Evolutionary conservation across 2,888 invertebrate species (phyloP).

Genomic region (Parnassius apollo): DNA sequence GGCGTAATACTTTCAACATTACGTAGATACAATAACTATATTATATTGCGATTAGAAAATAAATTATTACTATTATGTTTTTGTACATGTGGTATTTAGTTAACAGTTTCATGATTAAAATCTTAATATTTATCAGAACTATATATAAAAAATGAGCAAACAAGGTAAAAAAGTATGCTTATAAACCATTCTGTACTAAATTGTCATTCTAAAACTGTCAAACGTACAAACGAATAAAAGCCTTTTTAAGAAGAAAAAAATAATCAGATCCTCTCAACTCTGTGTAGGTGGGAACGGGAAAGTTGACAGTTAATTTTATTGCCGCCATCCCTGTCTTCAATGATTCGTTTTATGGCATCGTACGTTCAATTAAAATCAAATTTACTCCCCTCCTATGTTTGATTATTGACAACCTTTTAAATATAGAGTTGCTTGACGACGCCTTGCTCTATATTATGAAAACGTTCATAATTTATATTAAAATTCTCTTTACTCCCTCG

Average conservation of each 20-base stretch:
- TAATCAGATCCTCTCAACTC: conserved; percentile 33
- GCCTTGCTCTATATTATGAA: conserved; percentile 32
- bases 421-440: conserved; percentile 35
- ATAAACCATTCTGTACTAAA: neutral
- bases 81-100: no score
- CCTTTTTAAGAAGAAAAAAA: conserved; percentile 28
- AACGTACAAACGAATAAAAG: neutral
- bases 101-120: no score
- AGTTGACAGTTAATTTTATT: conserved; percentile 51
- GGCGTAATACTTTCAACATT: no score
- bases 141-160: no score
- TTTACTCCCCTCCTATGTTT: conserved; percentile 53
- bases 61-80: no score
- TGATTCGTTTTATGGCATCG: conserved; percentile 57
- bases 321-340: conserved; percentile 56
- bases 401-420: conserved; percentile 45
- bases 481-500: conserved; percentile 27
- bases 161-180: no score
- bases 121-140: no score
- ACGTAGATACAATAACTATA: no score
- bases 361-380: conserved; percentile 69
- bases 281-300: conserved; percentile 31
- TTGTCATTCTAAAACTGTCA: conserved; percentile 7
- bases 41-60: no score
- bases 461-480: conserved; percentile 25